phyloP scores from a whole-genome alignment of 2,113 vertebrate species.

The Progne subis region DNA sequence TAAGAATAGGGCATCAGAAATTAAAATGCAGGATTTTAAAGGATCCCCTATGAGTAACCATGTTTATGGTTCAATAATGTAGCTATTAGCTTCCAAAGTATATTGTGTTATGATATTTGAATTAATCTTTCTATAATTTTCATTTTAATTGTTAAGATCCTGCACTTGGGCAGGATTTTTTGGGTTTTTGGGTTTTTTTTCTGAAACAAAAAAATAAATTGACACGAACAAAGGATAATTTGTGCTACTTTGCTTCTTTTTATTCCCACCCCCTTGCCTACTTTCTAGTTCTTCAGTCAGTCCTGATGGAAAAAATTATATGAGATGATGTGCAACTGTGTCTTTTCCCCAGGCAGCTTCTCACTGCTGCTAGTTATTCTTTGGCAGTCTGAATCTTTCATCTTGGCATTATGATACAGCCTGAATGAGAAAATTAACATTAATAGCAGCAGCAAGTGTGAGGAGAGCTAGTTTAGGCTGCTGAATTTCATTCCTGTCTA shows the following conservation, averaged over 20 bases:
- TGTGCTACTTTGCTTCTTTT: not conserved
- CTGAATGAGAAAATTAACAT: conserved; percentile 59
- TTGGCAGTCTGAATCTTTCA: conserved; percentile 50
- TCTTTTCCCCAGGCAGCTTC: conserved; percentile 36
- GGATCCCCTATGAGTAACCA: not conserved
- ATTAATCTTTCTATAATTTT: not conserved
- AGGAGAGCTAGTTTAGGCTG: conserved; percentile 6
- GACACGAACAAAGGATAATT: not conserved
- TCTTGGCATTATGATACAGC: conserved; percentile 39
- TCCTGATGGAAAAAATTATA: not conserved
- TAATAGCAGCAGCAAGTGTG: conserved; percentile 33
- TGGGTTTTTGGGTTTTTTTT: too few species aligned
- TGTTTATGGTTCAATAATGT: not conserved
- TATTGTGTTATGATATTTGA: not conserved
- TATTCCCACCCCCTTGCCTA: not conserved
- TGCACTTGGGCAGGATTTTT: not conserved
- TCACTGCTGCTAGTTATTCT: not conserved
- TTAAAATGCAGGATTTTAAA: not conserved
- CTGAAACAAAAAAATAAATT: not conserved
- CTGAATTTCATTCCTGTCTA: not conserved
- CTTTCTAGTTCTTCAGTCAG: not conserved
- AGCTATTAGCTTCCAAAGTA: not conserved
- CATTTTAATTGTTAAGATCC: not conserved
- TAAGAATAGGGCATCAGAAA: not conserved
- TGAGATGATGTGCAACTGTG: not conserved